A percentile compares a stretch with the other conserved stretches of the same genome.
phyloP scores from a whole-genome alignment of 1,140 invertebrate species.

The Drosophila baimaii region DNA sequence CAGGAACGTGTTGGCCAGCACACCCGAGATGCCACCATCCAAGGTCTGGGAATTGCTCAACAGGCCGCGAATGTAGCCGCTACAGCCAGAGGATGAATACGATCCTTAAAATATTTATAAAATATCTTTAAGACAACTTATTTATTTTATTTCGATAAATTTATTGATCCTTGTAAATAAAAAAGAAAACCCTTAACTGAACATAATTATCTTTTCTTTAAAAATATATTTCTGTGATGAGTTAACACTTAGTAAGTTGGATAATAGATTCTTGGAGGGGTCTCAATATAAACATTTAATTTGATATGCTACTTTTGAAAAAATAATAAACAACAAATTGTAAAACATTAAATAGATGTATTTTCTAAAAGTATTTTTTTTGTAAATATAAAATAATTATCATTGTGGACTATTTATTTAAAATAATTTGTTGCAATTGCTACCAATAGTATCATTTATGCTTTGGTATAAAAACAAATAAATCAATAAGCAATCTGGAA shows the following conservation, averaged over 20 bases:
- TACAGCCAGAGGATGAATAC: constrained; percentile 2
- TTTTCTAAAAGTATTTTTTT: no score
- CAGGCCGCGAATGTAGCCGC: constrained; percentile 48
- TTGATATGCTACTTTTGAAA: no score
- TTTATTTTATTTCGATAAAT: not conserved
- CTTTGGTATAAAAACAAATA: no score
- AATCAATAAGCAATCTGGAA: not conserved
- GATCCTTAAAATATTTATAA: not conserved
- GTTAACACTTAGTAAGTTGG: no score
- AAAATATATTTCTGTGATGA: not conserved
- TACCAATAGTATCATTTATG: no score
- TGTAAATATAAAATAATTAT: no score
- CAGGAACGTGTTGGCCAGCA: constrained; percentile 49
- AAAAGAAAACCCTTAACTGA: not conserved
- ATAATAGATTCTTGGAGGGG: no score
- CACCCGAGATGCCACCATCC: constrained; percentile 41
- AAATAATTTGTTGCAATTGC: no score
- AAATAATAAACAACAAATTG: no score
- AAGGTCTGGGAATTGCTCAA: constrained; percentile 42
- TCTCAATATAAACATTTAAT: not conserved
- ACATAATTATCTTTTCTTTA: not conserved
- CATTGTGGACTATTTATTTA: no score
- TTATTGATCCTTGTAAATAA: not conserved
- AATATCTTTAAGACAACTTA: not conserved
- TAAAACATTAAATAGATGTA: no score